Evolutionary conservation across 2,113 vertebrate genomes (phyloP), one percentile per base, ranked within the genome.

Genomic region (Triplophysa tibetana): DNA sequence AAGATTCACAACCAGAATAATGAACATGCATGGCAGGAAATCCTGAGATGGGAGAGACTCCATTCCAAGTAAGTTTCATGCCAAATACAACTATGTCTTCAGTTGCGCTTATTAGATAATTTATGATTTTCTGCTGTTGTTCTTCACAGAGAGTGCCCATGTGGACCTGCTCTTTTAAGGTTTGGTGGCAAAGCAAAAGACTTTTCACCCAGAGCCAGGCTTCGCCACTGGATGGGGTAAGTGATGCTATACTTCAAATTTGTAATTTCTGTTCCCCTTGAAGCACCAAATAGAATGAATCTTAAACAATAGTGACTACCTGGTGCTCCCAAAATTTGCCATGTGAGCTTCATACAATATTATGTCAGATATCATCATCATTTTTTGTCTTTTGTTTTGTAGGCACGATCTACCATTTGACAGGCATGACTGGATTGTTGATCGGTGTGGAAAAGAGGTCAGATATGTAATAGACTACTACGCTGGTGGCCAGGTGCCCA

Each of bases 1-100:
- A 92, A 87, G 54, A 96, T 96, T 84, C 95, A 96, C 87, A 96
- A 96, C 87, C 93, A 93, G 88, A 96, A 96, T 82, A 96, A 96
- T 0, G 95, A 96, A 68, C 93, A 95, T 81, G 94, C 95, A 1
- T 96, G 95, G 95, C 91, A 91, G 54, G 95, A 96, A 88, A 96
- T 96, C 89, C 80, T 96, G 76, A 96, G 95, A 81, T 96, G 95
- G 95, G 95, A 96, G 92, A 93, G 93, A 26, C 94, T 96, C 79
- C 95, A 96, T 83, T 92, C 91, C 43, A 78, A 62, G 95, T 95
- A 87, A 4, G 93, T 91, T 12, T 11, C 19, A 21, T 24, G 45
- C 58, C 58, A 78, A 80, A 58, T 19, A 54, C 11, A 26, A 17
- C 41, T 21, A 13, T 48, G 50, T 74, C 26, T 21, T 65, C 13